Base-by-base conservation (phyloP, 1,140 invertebrate species). In the Orussus abietinus region DNA sequence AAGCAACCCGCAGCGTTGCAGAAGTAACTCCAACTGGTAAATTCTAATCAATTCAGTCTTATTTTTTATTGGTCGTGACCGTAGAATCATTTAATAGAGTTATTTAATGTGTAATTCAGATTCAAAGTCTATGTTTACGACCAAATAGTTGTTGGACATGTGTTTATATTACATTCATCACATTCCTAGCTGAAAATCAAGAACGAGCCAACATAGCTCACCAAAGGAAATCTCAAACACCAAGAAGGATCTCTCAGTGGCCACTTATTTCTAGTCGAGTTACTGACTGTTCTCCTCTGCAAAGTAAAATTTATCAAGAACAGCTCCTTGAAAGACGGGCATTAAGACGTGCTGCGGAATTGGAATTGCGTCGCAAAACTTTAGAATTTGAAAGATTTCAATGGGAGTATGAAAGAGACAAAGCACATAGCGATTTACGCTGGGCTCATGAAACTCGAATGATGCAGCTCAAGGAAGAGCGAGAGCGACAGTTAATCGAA, bases 391-490 rank as follows among this genome's bases (percentile, higher is more conserved):
- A 65, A 41, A 57, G 53, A 49, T 51, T 57, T 26, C 55, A 64
- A 29, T 66, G 56, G 55, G 56, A 70, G 46, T 63, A 51, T 38
- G 49, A 66, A 19, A 55, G 45, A 31, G 62, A 70, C 14, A 67
- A 62, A 46, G 40, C 48, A 2, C 54, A 62, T 6, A 60, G 41
- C 43, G 60, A 68, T 41, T 9, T 60, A 29, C 50, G 51, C 14
- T 65, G 59, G 49, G 53, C 53, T 17, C 55, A 67, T 22, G 61
- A 68, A 38, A 51, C 38, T 29, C 45, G 56, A 10, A 60, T 66
- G 50, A 68, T 71, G 57, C 51, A 69, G 43, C 13, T 64, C 5
- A 57, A 55, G 34, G 63, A 68, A 38, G 57, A 67, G 41, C 50
- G 40, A 21, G 59, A 62, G 45, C 47, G 41, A 19, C 45, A 62